Evolutionary conservation across 2,113 vertebrate genomes (phyloP), one percentile per base, ranked within the genome.

Genomic region (Pipra filicauda): DNA sequence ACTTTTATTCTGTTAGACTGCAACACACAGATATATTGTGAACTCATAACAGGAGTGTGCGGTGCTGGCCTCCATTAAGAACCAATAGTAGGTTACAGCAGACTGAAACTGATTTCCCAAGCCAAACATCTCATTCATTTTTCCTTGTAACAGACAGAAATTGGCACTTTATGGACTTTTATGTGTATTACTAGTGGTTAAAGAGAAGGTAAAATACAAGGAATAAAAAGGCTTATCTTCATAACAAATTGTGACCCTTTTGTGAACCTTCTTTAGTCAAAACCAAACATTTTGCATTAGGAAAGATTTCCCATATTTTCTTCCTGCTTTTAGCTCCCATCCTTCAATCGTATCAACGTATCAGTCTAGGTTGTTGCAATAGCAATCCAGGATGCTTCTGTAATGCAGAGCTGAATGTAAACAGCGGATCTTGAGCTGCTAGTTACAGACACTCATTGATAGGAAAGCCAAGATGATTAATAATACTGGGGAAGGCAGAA

Each of bases 41-140:
- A 64, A 71, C 58, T 78, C 12, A 3, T 74, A 84, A 64, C 15
- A 86, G 43, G 58, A 79, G 12, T 5, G 19, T 61, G 37, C 24
- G 67, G 41, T 55, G 30, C 23, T 1, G 5, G 62, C 72, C 54
- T 95, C 74, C 48, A 73, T 66, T 75, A 74, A 33, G 30, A 91
- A 88, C 49, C 90, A 95, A 73, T 24, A 86, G 20, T 65, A 86
- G 33, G 43, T 94, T 95, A 76, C 18, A 76, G 86, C 62, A 93
- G 65, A 76, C 59, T 64, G 73, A 96, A 95, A 79, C 26, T 73
- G 28, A 91, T 96, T 95, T 92, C 90, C 88, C 88, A 91, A 85
- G 55, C 33, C 91, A 91, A 96, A 73, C 14, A 57, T 61, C 55
- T 82, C 75, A 71, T 66, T 64, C 12, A 10, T 77, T 88, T 95